A percentile compares a stretch with the other conserved stretches of the same genome.
Evolutionary conservation across 2,888 invertebrate species (phyloP).

Genomic region (Sphaerophoria taeniata): DNA sequence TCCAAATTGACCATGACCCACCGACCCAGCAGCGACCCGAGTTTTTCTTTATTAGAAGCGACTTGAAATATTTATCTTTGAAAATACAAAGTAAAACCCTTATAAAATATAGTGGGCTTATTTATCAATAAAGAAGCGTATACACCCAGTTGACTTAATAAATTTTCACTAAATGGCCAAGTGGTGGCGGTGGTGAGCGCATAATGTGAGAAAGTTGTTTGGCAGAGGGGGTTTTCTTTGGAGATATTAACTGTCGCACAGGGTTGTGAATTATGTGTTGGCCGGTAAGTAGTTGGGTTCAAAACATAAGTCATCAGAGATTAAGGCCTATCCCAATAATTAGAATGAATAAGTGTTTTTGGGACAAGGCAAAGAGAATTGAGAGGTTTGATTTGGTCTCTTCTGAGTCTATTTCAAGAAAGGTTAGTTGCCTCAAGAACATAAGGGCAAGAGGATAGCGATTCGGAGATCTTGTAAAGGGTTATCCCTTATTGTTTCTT

Average conservation of each 20-base stretch:
- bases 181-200: neutral
- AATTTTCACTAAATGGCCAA: constrained; percentile 15
- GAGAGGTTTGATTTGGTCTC: neutral
- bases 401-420: neutral
- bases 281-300: constrained; percentile 20
- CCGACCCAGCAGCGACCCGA: neutral
- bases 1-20: constrained; percentile 32
- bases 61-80: constrained; percentile 21
- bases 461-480: too few relatives aligned
- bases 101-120: constrained; percentile 20
- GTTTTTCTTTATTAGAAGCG: constrained; percentile 5
- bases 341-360: constrained; percentile 5
- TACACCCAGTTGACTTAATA: constrained; percentile 14
- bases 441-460: too few relatives aligned
- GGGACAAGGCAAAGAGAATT: neutral
- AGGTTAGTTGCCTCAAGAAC: too few relatives aligned
- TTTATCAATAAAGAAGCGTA: constrained; percentile 30
- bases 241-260: constrained; percentile 13
- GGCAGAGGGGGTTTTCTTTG: neutral
- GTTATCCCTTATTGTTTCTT: too few relatives aligned
- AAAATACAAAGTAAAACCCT: constrained; percentile 26
- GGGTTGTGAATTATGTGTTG: constrained; percentile 21
- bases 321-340: constrained; percentile 8
- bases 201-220: constrained; percentile 15
- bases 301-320: constrained; percentile 10